Percentiles rank a stretch among this genome's conserved stretches.
Conservation (phyloP, 2,888 invertebrate species). For the Eulithis testata region DNA sequence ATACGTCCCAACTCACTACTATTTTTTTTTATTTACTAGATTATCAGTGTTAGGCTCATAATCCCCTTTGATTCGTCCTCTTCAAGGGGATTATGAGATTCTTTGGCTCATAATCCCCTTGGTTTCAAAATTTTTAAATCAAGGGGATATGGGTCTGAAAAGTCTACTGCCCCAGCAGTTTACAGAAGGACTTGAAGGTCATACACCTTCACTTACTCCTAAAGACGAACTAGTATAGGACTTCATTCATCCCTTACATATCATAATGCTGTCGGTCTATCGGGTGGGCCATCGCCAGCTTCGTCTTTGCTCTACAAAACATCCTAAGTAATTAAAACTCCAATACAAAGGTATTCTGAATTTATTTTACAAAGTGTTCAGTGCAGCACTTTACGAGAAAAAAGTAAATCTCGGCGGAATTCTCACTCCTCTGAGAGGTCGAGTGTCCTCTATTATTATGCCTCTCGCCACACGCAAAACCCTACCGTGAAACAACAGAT, state of each 20-base stretch:
- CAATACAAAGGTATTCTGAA: slow-evolving; percentile 40
- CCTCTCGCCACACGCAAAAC: slow-evolving; percentile 36
- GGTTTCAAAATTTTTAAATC: too few relatives aligned
- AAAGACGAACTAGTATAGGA: too few relatives aligned
- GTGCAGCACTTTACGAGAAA: slow-evolving; percentile 45
- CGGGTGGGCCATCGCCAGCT: not conserved
- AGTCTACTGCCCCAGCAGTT: too few relatives aligned
- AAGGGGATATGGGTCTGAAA: too few relatives aligned
- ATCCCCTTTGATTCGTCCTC: too few relatives aligned
- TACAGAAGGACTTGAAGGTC: too few relatives aligned
- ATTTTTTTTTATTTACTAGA: too few relatives aligned
- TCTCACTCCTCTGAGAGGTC: slow-evolving; percentile 70
- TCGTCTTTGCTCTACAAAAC: not conserved
- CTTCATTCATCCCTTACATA: not conserved
- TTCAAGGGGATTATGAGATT: too few relatives aligned
- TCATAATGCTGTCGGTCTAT: not conserved
- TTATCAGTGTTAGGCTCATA: too few relatives aligned
- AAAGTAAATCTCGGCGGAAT: slow-evolving; percentile 62
- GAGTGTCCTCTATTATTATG: slow-evolving; percentile 78
- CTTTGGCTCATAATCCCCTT: too few relatives aligned
- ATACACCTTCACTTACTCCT: too few relatives aligned
- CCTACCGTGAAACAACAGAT: slow-evolving; percentile 45
- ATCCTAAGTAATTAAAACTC: slow-evolving; percentile 16
- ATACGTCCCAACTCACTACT: too few relatives aligned
- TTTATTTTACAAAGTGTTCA: slow-evolving; percentile 49